Base-by-base conservation (phyloP, 2,888 invertebrate species). In the Drymonia ruficornis region DNA sequence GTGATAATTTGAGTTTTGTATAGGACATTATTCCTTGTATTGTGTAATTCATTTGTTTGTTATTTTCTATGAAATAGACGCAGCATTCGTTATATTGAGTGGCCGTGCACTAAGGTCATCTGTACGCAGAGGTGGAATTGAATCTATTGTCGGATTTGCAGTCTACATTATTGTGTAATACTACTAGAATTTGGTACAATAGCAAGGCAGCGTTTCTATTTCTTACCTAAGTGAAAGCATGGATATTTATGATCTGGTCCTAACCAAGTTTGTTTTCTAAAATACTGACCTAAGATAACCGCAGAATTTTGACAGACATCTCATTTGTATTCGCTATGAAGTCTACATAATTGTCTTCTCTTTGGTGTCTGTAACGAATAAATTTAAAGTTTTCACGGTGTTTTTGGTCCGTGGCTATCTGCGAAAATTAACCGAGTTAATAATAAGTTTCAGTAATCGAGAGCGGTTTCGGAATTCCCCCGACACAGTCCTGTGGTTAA, bases 1-100 rank as follows among this genome's bases (percentile, higher is more conserved):
- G 64, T 55, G 28, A 61, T 66, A 59, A 76, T 71, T 67, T 64
- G 53, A 55, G 59, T 59, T 59, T 65, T 63, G 65, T 67, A 49
- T 61, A 59, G 59, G 69, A 69, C 57, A 65, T 65, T 65, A 59
- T 64, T 60, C 49, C 60, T 60, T 55, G 67, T 61, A 49, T 50
- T 50, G 50, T 55, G 53, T 56, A 31, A 45, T 31, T 38, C n/a
- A 52, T 54, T 44, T 51, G 52, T 63, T 63, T 49, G 54, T 55
- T 53, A 52, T 53, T 67, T 59, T 61, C 45, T 52, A 49, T 55
- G 31, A 49, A 63, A 55, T 51, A 50, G 46, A 57, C 47, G 50
- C 31, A 52, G 46, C 58, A 45, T 51, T 57, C n/a, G 50, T 50
- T 28, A 55, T 60, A 61, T 65, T 56, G 56, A 31, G 12, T 31